Evolutionary conservation across 2,113 vertebrate species (phyloP).

Genomic region (Thryonomys swinderianus): DNA sequence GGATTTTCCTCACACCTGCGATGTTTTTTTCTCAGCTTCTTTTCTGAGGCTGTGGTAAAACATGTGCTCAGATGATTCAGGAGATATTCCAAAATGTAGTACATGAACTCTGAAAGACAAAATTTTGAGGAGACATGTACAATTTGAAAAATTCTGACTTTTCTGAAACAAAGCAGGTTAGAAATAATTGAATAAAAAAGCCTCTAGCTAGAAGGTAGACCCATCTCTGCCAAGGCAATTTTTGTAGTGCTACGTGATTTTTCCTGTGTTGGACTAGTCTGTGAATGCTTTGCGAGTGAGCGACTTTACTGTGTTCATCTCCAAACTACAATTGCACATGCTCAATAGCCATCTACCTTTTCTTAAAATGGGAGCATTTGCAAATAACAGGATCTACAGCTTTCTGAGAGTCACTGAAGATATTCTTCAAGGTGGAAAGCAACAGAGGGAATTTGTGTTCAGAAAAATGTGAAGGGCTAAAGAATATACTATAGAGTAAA

Average conservation of each 20-base stretch:
- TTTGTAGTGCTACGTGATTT: not conserved
- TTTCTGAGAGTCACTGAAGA: slow-evolving; percentile 36
- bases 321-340: not conserved
- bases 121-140: not conserved
- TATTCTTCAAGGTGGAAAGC: slow-evolving; percentile 48
- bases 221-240: not conserved
- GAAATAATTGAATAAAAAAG: slow-evolving; percentile 38
- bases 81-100: not conserved
- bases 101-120: not conserved
- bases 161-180: slow-evolving; percentile 30
- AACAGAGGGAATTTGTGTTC: slow-evolving; percentile 37
- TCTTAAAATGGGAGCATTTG: slow-evolving; percentile 10
- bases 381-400: slow-evolving; percentile 38
- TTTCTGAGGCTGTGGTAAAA: not conserved
- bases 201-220: slow-evolving; percentile 18
- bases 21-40: no score
- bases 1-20: not conserved
- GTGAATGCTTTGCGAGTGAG: not conserved
- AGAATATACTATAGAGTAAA: slow-evolving; percentile 40
- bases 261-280: not conserved
- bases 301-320: not conserved
- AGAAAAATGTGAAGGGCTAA: slow-evolving; percentile 41
- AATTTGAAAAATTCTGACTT: not conserved
- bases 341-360: not conserved
- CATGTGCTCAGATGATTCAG: not conserved